Conservation (phyloP, 2,113 vertebrate species). For the Indri indri region DNA sequence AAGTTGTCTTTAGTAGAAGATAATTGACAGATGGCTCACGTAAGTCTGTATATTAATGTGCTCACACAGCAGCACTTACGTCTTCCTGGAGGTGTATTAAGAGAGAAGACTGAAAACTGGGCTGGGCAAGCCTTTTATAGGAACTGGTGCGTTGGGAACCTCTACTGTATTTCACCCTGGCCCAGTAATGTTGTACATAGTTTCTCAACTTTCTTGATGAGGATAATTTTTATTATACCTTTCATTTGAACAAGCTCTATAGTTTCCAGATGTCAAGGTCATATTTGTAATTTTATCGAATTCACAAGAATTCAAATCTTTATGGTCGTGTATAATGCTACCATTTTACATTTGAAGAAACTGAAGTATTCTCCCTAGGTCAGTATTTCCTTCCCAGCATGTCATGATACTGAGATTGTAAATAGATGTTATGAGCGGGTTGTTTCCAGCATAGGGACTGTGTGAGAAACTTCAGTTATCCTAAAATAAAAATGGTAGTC, state of each 20-base stretch:
- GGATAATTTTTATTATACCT: background rate
- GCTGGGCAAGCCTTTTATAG: background rate
- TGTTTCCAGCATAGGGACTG: background rate
- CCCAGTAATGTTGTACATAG: background rate
- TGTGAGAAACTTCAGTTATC: background rate
- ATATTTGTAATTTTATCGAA: constrained; percentile 26
- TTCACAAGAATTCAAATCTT: background rate
- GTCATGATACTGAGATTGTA: background rate
- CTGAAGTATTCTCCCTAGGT: background rate
- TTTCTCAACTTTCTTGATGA: background rate
- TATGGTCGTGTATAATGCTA: background rate
- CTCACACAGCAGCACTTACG: background rate
- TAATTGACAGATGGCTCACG: background rate
- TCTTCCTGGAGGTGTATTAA: background rate
- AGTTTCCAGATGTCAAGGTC: background rate
- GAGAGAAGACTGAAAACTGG: background rate
- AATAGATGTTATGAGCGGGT: background rate
- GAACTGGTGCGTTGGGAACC: background rate
- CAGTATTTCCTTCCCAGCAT: background rate
- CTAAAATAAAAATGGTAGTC: background rate
- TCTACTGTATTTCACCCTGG: background rate
- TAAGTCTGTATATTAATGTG: background rate
- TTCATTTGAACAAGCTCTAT: background rate
- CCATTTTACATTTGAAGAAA: constrained; percentile 1
- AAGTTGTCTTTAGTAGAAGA: background rate